Percentiles rank a stretch among this genome's conserved stretches.
Conservation (phyloP, 2,797 vertebrate genomes). For the Arremon brunneinucha region DNA sequence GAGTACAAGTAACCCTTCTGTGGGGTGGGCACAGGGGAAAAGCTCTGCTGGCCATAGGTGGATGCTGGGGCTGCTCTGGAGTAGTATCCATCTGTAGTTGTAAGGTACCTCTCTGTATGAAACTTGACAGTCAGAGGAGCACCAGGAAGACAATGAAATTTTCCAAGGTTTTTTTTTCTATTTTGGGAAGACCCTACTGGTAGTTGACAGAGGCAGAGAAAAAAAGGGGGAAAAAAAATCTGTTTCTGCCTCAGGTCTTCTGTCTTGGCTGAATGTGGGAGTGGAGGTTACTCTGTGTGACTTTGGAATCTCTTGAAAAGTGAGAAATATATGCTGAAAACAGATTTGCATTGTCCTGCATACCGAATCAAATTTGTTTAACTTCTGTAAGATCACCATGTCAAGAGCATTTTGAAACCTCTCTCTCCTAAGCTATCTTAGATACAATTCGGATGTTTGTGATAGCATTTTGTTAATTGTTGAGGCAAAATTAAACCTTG, state of each 20-base stretch:
- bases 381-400: not conserved
- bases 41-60: not conserved
- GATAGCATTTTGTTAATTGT: slow-evolving; percentile 67
- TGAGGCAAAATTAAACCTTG: slow-evolving; percentile 34
- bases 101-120: not conserved
- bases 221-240: not conserved
- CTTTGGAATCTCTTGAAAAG: slow-evolving; percentile 27
- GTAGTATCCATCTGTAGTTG: not conserved
- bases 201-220: not conserved
- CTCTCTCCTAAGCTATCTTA: not conserved
- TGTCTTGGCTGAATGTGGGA: not conserved
- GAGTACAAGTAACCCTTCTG: not conserved
- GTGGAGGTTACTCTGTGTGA: slow-evolving; percentile 12
- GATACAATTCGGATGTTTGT: not conserved
- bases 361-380: slow-evolving; percentile 39
- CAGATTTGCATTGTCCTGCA: not conserved
- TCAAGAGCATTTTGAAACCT: not conserved
- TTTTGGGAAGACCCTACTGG: not conserved
- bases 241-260: not conserved
- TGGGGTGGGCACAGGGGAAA: not conserved
- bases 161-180: not conserved
- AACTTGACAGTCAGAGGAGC: not conserved
- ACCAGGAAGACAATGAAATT: not conserved
- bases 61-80: not conserved
- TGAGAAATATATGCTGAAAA: slow-evolving; percentile 20